Evolutionary conservation across 2,113 vertebrate genomes (phyloP).

Genomic region (Rhipidura dahli): DNA sequence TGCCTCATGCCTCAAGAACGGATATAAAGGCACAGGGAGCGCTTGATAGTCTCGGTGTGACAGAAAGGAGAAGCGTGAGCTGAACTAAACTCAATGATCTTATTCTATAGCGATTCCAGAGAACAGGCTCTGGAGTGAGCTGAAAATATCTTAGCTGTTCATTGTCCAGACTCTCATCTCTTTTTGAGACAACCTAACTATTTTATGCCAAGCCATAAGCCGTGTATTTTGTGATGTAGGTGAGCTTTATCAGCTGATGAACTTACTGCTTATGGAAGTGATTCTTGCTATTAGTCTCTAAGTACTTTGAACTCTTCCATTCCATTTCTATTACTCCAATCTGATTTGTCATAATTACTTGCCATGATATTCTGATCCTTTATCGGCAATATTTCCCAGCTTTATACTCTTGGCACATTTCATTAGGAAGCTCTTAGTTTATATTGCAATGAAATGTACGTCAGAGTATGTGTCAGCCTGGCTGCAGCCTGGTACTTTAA

Average conservation of each 20-base stretch:
- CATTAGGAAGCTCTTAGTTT: conserved; percentile 26
- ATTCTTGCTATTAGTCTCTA: neutral
- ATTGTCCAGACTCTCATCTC: neutral
- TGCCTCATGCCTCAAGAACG: neutral
- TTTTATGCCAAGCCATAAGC: neutral
- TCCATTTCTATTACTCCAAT: neutral
- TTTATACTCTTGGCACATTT: neutral
- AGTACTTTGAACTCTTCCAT: neutral
- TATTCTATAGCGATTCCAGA: neutral
- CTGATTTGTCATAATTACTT: conserved; percentile 3
- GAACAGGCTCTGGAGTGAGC: neutral
- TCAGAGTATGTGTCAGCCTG: neutral
- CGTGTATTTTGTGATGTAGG: neutral
- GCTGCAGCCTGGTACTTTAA: neutral
- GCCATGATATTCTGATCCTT: neutral
- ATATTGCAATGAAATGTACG: neutral
- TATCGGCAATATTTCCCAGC: neutral
- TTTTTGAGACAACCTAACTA: neutral
- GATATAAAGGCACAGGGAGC: neutral
- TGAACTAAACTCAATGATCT: neutral
- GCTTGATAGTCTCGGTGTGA: neutral
- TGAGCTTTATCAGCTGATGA: neutral
- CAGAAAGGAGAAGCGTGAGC: neutral
- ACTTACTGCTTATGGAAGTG: neutral
- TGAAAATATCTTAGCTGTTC: neutral